Evolutionary conservation across 2,797 vertebrate species (phyloP).

Genomic region (Parauchenoglanis punctatus): DNA sequence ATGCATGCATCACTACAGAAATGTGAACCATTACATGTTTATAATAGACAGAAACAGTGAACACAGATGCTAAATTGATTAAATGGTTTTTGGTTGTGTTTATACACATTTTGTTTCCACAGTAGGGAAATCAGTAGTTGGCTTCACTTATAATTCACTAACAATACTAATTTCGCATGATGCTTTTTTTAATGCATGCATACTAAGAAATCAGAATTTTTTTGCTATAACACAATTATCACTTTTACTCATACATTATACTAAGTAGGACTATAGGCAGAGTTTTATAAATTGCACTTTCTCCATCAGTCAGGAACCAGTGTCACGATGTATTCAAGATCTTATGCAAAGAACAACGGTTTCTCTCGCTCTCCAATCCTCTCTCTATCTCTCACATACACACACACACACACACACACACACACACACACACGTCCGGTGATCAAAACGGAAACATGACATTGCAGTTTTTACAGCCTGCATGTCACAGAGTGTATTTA

Average conservation of each 20-base stretch:
- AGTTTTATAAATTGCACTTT: neutral
- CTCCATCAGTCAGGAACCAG: neutral
- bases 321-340: neutral
- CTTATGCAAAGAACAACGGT: constrained; percentile 11
- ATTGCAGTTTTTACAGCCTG: neutral
- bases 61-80: neutral
- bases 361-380: neutral
- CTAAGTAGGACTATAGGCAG: neutral
- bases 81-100: neutral
- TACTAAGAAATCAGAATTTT: neutral
- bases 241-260: neutral
- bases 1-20: neutral
- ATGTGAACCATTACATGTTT: neutral
- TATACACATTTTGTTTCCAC: neutral
- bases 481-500: neutral
- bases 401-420: no score
- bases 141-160: neutral
- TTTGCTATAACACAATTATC: neutral
- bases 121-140: neutral
- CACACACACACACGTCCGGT: neutral
- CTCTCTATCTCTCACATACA: no score
- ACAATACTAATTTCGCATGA: neutral
- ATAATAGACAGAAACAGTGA: neutral
- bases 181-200: neutral
- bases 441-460: neutral